Evolutionary conservation across 2,888 invertebrate genomes (phyloP).

Genomic region (Morinoia aosen): DNA sequence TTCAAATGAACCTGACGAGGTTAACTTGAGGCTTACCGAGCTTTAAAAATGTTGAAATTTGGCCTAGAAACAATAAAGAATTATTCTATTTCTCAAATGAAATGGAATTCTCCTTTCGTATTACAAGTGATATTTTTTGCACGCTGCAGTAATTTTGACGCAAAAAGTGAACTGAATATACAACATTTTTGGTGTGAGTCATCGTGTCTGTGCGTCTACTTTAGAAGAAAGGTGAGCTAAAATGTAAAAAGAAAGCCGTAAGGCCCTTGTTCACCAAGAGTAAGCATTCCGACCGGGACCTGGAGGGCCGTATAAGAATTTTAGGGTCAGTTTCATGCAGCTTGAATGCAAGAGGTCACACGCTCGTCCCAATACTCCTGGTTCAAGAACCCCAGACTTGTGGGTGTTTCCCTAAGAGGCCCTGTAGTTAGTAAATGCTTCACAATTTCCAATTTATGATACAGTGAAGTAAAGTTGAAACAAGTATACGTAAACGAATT

Average conservation of each 20-base stretch:
- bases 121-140: neutral
- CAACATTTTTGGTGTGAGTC: neutral
- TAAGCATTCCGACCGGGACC: slow-evolving; percentile 3
- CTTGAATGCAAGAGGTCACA: slow-evolving; percentile 2
- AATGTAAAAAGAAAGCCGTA: neutral
- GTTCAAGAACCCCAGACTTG: neutral
- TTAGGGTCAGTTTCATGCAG: slow-evolving; percentile 17
- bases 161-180: neutral
- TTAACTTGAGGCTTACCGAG: neutral
- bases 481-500: neutral
- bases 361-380: slow-evolving; percentile 17
- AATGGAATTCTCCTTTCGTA: neutral
- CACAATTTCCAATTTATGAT: neutral
- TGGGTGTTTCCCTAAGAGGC: neutral
- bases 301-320: slow-evolving; percentile 4
- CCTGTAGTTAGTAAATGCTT: neutral
- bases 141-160: neutral
- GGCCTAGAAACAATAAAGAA: too few relatives aligned
- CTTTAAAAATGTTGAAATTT: too few relatives aligned
- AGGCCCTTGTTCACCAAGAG: neutral
- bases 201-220: neutral
- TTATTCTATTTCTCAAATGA: neutral
- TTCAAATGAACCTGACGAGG: neutral
- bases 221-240: neutral
- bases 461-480: neutral